A percentile compares a stretch with the other conserved stretches of the same genome.
Conservation (phyloP, 92 coral and sea anemone species). For the Zoanthus sociatus region DNA sequence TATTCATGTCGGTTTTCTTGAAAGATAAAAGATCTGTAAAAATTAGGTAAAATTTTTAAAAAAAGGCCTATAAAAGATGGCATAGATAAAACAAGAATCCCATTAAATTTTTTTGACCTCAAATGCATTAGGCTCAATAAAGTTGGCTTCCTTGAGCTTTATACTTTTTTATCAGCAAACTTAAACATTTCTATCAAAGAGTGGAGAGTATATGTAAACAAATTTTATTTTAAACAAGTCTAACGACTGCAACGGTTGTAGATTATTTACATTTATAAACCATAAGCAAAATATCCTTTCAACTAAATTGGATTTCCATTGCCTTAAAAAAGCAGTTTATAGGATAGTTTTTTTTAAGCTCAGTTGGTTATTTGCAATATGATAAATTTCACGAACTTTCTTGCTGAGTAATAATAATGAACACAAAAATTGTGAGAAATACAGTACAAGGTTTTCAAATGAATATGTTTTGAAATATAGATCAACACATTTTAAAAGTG, state of each 20-base stretch:
- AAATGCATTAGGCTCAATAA: background rate
- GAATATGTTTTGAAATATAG: too few relatives aligned
- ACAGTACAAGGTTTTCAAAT: too few relatives aligned
- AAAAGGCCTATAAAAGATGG: background rate
- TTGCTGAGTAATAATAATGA: too few relatives aligned
- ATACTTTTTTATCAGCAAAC: background rate
- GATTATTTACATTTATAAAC: background rate
- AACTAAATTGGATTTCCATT: background rate
- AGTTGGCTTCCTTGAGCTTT: background rate
- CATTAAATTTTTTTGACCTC: background rate
- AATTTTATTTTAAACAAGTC: background rate
- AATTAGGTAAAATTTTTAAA: background rate
- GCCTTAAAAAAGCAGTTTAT: background rate
- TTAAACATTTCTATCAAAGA: background rate
- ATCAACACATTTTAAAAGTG: too few relatives aligned
- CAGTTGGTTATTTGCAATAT: too few relatives aligned
- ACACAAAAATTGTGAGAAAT: too few relatives aligned
- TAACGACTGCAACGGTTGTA: background rate
- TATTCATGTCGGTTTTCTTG: background rate
- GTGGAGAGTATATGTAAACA: background rate
- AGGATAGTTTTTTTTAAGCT: too few relatives aligned
- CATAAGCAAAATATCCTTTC: background rate
- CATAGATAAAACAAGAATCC: background rate
- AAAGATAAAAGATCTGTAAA: slow-evolving; percentile 2
- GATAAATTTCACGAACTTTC: too few relatives aligned